phyloP scores from a whole-genome alignment of 2,113 vertebrate species.

The Origma solitaria region DNA sequence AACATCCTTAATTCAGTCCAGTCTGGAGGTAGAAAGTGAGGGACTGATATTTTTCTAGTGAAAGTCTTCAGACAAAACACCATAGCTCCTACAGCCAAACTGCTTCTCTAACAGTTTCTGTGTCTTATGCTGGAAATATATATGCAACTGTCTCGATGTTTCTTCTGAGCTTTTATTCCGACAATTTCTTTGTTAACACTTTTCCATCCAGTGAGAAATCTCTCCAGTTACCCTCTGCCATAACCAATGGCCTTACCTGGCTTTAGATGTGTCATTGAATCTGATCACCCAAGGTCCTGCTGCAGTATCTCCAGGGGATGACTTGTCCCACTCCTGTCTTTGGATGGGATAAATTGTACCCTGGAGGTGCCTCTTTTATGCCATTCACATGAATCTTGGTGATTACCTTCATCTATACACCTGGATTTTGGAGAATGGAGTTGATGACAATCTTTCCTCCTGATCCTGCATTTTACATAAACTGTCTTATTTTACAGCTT shows the following conservation, averaged over 20 bases:
- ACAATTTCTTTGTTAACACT: neutral
- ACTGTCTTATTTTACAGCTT: neutral
- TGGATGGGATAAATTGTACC: neutral
- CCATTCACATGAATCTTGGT: neutral
- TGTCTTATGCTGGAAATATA: neutral
- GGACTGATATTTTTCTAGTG: neutral
- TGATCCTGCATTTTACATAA: neutral
- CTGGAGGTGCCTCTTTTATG: neutral
- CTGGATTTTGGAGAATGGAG: neutral
- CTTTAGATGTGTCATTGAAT: neutral
- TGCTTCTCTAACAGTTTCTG: neutral
- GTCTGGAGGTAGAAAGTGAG: neutral
- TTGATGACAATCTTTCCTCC: neutral
- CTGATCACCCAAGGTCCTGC: neutral
- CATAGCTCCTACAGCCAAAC: neutral
- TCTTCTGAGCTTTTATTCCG: neutral
- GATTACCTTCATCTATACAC: neutral
- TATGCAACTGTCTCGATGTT: neutral
- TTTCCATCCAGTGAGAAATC: neutral
- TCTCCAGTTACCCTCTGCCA: neutral
- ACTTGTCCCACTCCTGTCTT: neutral
- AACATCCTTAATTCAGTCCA: neutral
- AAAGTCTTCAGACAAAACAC: neutral
- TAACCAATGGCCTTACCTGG: neutral
- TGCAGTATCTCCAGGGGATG: neutral